phyloP scores from a whole-genome alignment of 1,140 invertebrate genomes.

The Acromyrmex echinatior region DNA sequence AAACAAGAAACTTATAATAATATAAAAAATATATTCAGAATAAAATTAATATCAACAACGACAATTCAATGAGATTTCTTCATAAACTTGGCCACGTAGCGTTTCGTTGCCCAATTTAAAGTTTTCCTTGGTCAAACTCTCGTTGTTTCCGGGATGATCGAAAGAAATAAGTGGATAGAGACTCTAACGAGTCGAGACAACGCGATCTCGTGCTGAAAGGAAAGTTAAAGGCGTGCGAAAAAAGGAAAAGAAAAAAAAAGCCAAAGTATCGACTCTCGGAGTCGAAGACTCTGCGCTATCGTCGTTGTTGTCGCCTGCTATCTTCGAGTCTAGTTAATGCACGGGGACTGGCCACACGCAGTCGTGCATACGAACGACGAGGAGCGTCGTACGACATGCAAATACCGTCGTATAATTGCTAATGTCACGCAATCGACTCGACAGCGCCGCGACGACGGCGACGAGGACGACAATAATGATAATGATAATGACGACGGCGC shows the following conservation, averaged over 20 bases:
- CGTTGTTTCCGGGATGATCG: constrained; percentile 33
- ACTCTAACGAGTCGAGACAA: constrained; percentile 50
- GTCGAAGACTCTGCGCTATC: not conserved
- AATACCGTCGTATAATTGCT: constrained; percentile 78
- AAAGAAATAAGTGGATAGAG: constrained; percentile 35
- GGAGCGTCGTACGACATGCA: constrained; percentile 77
- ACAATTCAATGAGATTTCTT: not conserved
- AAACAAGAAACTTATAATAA: not conserved
- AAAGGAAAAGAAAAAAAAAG: not conserved
- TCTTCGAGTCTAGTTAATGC: constrained; percentile 52
- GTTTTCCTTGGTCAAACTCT: constrained; percentile 17
- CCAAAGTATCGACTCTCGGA: constrained; percentile 21
- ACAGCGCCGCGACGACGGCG: constrained; percentile 33
- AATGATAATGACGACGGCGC: constrained; percentile 3
- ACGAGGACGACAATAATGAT: not conserved
- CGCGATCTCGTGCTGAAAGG: constrained; percentile 50
- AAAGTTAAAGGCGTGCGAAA: constrained; percentile 34
- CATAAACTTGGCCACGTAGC: not conserved
- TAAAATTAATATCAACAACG: constrained; percentile 31
- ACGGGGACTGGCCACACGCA: constrained; percentile 40
- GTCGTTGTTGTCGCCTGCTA: constrained; percentile 21
- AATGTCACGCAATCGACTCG: constrained; percentile 77
- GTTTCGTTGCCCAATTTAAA: constrained; percentile 44
- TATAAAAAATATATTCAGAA: not conserved
- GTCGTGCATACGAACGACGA: constrained; percentile 44